Base-by-base conservation (phyloP, 1,140 invertebrate genomes). In the Triops longicaudatus region DNA sequence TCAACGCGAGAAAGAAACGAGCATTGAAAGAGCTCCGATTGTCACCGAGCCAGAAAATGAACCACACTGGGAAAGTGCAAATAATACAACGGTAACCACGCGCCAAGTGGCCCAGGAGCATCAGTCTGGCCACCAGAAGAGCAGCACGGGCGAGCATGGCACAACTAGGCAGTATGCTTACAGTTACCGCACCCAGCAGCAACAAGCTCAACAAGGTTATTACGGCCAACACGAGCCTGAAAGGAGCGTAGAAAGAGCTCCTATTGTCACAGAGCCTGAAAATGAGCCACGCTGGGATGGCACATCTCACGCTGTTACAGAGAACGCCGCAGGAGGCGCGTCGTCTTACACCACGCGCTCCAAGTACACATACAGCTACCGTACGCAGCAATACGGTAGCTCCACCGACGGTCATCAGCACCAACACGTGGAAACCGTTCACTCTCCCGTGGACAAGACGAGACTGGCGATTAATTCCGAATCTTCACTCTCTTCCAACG, bases 181-280 rank as follows among this genome's bases (percentile, higher is more conserved):
- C 74, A 75, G 74, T 75, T 75, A 75, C 22, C 37, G 41, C 10
- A 75, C 74, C 17, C 26, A 31, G 7, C 74, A 75, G 22, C 74
- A 75, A 63, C 50, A 63, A 63, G 17, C 6, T 6, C 50, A 63
- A 63, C 14, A 63, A 17, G 27, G 27, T 10, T 4, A 17, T n/a
- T 63, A 63, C 22, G 50, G 50, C 50, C 50, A 63, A 4, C 14
- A 10, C 17, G 50, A 22, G 17, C 50, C 14, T 6, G 50, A 63
- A 63, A 22, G 4, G 50, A n/a, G 17, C 50, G 17, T n/a, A 17
- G 50, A 63, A 63, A 63, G 50, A 22, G 50, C 14, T 9, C 50
- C 50, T 6, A 63, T 63, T 63, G 50, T 63, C 14, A 63, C 50
- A 5, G 50, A 63, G 22, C 50, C 50, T 5, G 50, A 63, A 12